Base-by-base conservation (phyloP, 2,113 vertebrate genomes). In the Nibea albiflora region DNA sequence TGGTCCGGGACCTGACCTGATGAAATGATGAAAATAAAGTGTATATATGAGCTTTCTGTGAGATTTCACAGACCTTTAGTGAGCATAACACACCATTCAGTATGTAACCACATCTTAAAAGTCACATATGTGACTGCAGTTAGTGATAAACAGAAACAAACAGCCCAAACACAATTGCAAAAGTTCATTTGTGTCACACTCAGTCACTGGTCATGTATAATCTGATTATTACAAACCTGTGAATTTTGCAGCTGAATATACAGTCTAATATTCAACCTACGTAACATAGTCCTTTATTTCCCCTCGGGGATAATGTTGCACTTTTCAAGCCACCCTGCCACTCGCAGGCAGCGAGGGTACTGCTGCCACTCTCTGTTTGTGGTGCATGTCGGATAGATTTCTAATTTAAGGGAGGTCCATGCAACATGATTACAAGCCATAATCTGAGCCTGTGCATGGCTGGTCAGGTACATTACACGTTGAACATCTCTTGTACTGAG, bases 1-100 rank as follows among this genome's bases (percentile, higher is more conserved):
- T 89, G 94, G 85, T 90, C 54, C 77, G 2, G 42, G 22, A 26
- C 90, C 82, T 50, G 95, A 94, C 94, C 94, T 95, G 84, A 20
- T 52, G 22, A 82, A 85, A 80, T n/a, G 0, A 74, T 26, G 15
- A 76, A 19, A 84, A 28, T 12, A 10, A 17, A 54, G 15, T 12
- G 11, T 72, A 44, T 20, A 81, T 26, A 69, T 85, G 47, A 80
- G 39, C 22, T 6, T 50, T 22, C 53, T 46, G 2, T n/a, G 22
- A 76, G 20, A 66, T 63, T 26, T 56, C 10, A 73, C 12, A 42
- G 39, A 53, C 20, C 6, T 63, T 4, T 67, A 42, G 49, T 35
- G 53, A 47, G 24, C 16, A 76, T 28, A 78, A 2, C 14, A 68
- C 5, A 11, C 19, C 11, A 28, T 12, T 57, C 1, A 69, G 46